Evolutionary conservation across 2,113 vertebrate species (phyloP), one percentile per base, ranked within the genome.

Genomic region (Syrmaticus mikado): DNA sequence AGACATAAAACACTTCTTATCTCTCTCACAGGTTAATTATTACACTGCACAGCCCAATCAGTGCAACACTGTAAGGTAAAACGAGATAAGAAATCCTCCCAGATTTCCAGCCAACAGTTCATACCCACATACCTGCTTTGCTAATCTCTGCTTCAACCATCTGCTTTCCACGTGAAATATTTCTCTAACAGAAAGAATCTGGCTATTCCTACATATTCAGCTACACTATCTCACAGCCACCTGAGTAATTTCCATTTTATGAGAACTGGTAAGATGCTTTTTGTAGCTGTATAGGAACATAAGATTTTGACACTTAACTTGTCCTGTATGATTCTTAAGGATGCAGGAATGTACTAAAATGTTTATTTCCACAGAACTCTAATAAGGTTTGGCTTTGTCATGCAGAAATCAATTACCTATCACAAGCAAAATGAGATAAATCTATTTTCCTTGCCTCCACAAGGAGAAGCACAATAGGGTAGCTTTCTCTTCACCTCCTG

Each of bases 41-140:
- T 48, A 60, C 32, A 34, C 36, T 7, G 17, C 61, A 10, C 19
- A 65, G 30, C 40, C 30, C 58, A 11, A 36, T 8, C 0, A 0
- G 22, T 24, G 30, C 40, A 52, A 58, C 6, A 2, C 13, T 1
- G 0, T 11, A 41, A 52, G 41, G 46, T 34, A 6, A 8, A 82
- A 32, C 0, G 0, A 8, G 18, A 67, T 48, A 25, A 34, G 6
- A 28, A 79, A 76, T 9, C 74, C 43, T 19, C 85, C 73, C 25
- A 0, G 2, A 24, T 52, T 41, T 11, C 2, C 0, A 45, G 70
- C 28, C 20, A 4, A 21, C 6, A 53, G 7, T 30, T 36, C 16
- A 34, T 40, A 57, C 34, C 34, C 48, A 16, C 32, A 50, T 11
- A 15, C 6, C 25, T 22, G 4, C 0, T 50, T 55, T 40, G 41